phyloP scores from a whole-genome alignment of 2,888 invertebrate species.

The Lepeophtheirus nordmannii region DNA sequence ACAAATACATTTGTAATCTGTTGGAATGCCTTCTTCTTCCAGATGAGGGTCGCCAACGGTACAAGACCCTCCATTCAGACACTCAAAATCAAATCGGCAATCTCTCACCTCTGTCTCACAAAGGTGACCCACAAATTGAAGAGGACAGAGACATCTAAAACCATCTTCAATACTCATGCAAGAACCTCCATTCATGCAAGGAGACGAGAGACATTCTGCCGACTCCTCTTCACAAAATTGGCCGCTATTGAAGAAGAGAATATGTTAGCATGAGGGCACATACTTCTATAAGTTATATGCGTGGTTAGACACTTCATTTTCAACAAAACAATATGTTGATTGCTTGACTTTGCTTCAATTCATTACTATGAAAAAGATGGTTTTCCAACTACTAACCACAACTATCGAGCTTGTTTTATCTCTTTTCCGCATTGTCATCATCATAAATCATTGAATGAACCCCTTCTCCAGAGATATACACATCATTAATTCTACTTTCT shows the following conservation, averaged over 20 bases:
- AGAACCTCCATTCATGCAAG: constrained; percentile 43
- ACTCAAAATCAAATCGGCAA: constrained; percentile 27
- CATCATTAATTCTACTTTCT: too few species aligned
- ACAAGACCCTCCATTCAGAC: constrained; percentile 49
- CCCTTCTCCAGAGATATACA: too few species aligned
- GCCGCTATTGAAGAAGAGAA: background rate
- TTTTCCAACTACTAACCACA: too few species aligned
- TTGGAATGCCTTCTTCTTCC: constrained; percentile 20
- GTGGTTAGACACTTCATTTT: too few species aligned
- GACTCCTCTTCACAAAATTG: background rate
- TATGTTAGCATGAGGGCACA: too few species aligned
- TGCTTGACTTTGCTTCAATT: too few species aligned
- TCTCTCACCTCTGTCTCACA: constrained; percentile 28
- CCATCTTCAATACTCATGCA: constrained; percentile 30
- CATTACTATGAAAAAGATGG: too few species aligned
- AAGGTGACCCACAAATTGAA: constrained; percentile 29
- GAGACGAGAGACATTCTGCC: constrained; percentile 35
- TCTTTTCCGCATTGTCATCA: too few species aligned
- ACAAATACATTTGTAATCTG: background rate
- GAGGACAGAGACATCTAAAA: constrained; percentile 32
- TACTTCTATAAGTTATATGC: too few species aligned
- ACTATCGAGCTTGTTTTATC: too few species aligned
- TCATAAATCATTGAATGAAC: too few species aligned
- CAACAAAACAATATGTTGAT: too few species aligned
- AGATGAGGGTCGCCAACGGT: constrained; percentile 28